Evolutionary conservation across 2,113 vertebrate species (phyloP).

Genomic region (Platycercus adscitus): DNA sequence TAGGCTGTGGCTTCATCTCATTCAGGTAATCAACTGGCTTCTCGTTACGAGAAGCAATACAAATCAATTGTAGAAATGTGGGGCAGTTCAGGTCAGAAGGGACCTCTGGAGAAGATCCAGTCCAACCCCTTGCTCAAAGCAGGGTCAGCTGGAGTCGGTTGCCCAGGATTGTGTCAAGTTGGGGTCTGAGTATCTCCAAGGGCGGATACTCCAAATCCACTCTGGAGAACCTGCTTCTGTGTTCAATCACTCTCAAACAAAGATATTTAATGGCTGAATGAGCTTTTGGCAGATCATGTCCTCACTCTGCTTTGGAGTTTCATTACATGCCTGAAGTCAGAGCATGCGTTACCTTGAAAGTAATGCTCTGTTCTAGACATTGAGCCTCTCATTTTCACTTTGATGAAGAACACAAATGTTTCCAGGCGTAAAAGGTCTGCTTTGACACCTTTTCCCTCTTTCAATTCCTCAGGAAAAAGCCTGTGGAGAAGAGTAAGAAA

Average conservation of each 20-base stretch:
- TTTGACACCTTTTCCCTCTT: neutral
- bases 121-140: neutral
- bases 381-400: neutral
- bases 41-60: neutral
- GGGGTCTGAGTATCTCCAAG: neutral
- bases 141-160: neutral
- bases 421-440: neutral
- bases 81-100: neutral
- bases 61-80: neutral
- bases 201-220: neutral
- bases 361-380: neutral
- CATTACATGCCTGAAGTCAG: neutral
- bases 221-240: neutral
- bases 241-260: neutral
- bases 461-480: conserved; percentile 74
- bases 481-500: conserved; percentile 71
- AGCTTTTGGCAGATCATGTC: neutral
- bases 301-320: neutral
- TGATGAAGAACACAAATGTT: neutral
- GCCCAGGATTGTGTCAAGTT: neutral
- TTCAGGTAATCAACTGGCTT: conserved; percentile 82
- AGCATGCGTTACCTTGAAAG: neutral
- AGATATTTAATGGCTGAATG: neutral
- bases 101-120: neutral
- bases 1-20: conserved; percentile 88